Percentiles rank a stretch among this genome's conserved stretches.
phyloP scores from a whole-genome alignment of 2,113 vertebrate species.

The Ginglymostoma cirratum region DNA sequence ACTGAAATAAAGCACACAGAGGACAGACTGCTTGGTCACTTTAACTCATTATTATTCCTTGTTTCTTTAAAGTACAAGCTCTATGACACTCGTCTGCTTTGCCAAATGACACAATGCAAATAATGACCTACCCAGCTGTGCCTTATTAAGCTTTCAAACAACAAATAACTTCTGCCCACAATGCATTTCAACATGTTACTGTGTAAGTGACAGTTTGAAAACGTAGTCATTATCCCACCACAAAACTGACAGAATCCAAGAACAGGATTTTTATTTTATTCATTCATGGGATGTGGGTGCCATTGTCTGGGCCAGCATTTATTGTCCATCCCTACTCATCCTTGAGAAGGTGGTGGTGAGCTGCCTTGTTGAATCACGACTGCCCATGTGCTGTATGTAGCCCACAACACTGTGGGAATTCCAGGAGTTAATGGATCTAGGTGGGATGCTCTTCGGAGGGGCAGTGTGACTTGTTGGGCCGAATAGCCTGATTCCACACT shows the following conservation, averaged over 20 bases:
- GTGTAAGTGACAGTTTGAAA: not conserved
- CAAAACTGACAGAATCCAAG: not conserved
- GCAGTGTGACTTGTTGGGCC: no score
- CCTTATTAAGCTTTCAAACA: constrained; percentile 23
- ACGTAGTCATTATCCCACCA: not conserved
- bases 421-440: no score
- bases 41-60: not conserved
- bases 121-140: not conserved
- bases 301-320: no score
- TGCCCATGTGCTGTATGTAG: no score
- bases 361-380: no score
- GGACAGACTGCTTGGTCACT: not conserved
- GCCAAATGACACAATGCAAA: constrained; percentile 19
- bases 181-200: constrained; percentile 6
- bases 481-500: no score
- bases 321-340: no score
- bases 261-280: not conserved
- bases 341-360: no score
- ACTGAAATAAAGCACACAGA: not conserved
- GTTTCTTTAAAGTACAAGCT: constrained; percentile 1
- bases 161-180: not conserved
- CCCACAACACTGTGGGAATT: no score
- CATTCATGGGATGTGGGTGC: no score
- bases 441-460: no score
- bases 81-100: not conserved